Percentiles rank a stretch among this genome's conserved stretches.
These are phyloP conservation scores for Zygogramma bicolorata DNA, from an alignment of 2,888 invertebrate species.

Conservation along the genomic window DNA sequence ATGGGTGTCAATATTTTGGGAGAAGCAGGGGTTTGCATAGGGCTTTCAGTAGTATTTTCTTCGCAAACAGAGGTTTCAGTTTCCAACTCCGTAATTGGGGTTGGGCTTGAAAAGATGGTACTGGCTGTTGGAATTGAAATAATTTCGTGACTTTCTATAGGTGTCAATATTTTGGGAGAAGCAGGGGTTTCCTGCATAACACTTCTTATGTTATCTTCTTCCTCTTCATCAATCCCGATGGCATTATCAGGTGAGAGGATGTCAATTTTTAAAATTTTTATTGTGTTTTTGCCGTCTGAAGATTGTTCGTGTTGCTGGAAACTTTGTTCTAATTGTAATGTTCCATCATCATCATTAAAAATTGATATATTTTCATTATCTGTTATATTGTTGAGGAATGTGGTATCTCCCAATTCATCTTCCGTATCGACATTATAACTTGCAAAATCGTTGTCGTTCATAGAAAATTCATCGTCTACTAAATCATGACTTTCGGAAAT, in stretches of 20 bases:
- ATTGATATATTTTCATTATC: neutral
- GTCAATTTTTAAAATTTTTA: neutral
- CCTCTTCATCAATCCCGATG: neutral
- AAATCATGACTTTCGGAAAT: neutral
- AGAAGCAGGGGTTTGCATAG: too few relatives aligned
- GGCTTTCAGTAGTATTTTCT: too few relatives aligned
- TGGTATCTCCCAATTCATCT: neutral
- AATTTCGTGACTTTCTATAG: neutral
- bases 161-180: neutral
- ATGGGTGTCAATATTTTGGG: too few relatives aligned
- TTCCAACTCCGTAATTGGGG: too few relatives aligned
- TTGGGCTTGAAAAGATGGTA: too few relatives aligned
- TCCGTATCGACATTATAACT: neutral
- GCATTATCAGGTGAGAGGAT: neutral
- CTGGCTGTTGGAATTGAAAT: too few relatives aligned
- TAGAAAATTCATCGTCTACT: slow-evolving; percentile 9
- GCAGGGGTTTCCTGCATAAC: neutral
- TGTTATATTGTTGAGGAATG: neutral
- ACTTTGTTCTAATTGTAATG: neutral
- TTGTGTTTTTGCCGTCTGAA: neutral
- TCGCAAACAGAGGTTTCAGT: too few relatives aligned
- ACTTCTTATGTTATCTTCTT: neutral
- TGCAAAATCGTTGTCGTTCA: neutral
- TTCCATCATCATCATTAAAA: neutral
- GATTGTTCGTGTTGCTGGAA: neutral